Evolutionary conservation across 2,888 invertebrate genomes (phyloP).

Genomic region (Pocota personata): DNA sequence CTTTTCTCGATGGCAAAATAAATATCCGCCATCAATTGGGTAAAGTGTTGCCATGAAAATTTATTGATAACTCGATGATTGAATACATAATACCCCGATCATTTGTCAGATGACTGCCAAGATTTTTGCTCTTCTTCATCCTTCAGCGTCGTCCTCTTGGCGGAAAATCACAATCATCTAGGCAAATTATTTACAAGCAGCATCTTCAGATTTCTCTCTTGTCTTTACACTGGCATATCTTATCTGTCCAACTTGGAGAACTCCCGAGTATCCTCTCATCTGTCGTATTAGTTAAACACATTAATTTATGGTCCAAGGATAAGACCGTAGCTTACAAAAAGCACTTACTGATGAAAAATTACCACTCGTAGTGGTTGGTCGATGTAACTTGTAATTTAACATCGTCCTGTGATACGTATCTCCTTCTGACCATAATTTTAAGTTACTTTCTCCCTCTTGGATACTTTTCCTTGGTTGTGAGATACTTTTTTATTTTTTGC

Average conservation of each 20-base stretch:
- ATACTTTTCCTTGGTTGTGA: neutral
- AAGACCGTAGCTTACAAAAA: conserved; percentile 23
- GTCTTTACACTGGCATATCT: neutral
- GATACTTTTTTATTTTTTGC: neutral
- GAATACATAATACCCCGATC: conserved; percentile 22
- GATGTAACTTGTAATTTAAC: conserved; percentile 7
- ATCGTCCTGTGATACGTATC: conserved; percentile 22
- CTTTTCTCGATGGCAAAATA: neutral
- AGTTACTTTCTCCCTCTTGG: neutral
- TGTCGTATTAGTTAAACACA: conserved; percentile 20
- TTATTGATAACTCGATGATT: conserved; percentile 43
- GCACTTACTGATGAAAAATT: conserved; percentile 51
- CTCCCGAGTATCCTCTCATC: conserved; percentile 7
- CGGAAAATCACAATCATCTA: neutral
- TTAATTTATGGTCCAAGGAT: conserved; percentile 26
- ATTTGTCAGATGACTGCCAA: conserved; percentile 16
- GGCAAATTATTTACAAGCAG: conserved; percentile 3
- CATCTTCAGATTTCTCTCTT: neutral
- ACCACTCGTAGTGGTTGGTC: neutral
- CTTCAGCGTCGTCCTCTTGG: neutral
- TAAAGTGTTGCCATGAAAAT: conserved; percentile 28
- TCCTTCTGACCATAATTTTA: conserved; percentile 8
- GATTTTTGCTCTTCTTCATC: neutral
- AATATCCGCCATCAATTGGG: conserved; percentile 6
- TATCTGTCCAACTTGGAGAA: neutral